Evolutionary conservation across 2,888 invertebrate genomes (phyloP).

Genomic region (Temnothorax unifasciatus): DNA sequence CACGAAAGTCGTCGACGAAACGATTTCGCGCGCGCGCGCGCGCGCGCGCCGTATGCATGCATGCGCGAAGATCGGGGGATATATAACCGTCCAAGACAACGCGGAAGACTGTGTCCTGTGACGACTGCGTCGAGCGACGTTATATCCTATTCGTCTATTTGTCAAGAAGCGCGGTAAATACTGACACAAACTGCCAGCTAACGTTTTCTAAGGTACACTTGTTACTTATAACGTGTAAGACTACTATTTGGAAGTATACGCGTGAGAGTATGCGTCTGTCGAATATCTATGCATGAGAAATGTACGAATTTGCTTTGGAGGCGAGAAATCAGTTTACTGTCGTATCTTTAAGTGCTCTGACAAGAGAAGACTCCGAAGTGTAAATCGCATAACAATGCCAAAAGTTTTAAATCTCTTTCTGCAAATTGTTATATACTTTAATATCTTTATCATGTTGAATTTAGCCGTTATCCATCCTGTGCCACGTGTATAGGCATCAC

Average conservation of each 20-base stretch:
- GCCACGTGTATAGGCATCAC: no score
- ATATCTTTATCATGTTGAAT: no score
- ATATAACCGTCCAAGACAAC: conserved; percentile 45
- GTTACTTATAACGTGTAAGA: conserved; percentile 41
- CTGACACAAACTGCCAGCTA: conserved; percentile 46
- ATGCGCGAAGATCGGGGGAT: conserved; percentile 17
- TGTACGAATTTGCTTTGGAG: conserved; percentile 23
- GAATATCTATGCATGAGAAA: conserved; percentile 27
- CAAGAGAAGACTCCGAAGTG: no score
- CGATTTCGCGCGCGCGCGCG: conserved; percentile 1
- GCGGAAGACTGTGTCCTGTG: conserved; percentile 31
- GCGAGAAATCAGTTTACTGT: conserved; percentile 31
- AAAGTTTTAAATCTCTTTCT: no score
- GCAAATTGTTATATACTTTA: no score
- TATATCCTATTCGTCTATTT: conserved; percentile 19
- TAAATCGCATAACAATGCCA: no score
- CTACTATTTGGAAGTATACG: conserved; percentile 17
- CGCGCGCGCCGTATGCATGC: not conserved
- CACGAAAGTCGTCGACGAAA: conserved; percentile 12
- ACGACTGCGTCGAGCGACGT: conserved; percentile 23
- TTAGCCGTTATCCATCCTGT: no score
- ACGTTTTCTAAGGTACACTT: conserved; percentile 40
- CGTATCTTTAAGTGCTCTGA: conserved; percentile 28
- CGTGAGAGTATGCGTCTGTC: conserved; percentile 18
- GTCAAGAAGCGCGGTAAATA: conserved; percentile 13